Conservation (phyloP, 1,140 invertebrate genomes). For the fruit fly (Drosophila melanogaster) region DNA sequence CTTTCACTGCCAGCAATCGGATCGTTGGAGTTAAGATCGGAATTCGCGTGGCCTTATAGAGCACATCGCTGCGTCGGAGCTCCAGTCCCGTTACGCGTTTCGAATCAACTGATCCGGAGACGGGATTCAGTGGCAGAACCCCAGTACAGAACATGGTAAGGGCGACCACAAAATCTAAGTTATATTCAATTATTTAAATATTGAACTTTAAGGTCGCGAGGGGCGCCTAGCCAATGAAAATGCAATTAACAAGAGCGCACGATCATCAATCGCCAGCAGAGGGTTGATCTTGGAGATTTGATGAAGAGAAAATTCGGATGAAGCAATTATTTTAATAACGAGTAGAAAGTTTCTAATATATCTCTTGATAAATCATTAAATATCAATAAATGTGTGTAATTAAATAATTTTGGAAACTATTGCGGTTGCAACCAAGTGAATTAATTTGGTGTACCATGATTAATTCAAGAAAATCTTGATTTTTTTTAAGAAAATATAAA, state of each 20-base stretch:
- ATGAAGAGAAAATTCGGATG: not conserved
- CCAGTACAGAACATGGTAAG: conserved; percentile 16
- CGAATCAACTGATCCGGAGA: conserved; percentile 46
- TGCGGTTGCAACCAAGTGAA: no score
- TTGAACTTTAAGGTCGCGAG: conserved; percentile 58
- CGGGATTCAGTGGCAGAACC: conserved; percentile 30
- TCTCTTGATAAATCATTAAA: no score
- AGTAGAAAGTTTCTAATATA: no score
- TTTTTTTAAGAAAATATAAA: no score
- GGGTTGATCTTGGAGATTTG: conserved; percentile 12
- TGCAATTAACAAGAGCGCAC: conserved; percentile 71
- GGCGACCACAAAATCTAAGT: conserved; percentile 66
- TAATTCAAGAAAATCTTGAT: no score
- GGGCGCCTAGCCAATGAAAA: conserved; percentile 65
- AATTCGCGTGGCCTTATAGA: conserved; percentile 39
- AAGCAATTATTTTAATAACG: not conserved
- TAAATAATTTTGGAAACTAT: no score
- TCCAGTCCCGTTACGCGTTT: conserved; percentile 63
- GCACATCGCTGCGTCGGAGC: conserved; percentile 36
- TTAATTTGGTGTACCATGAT: no score
- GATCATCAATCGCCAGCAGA: conserved; percentile 15
- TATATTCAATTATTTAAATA: conserved; percentile 79
- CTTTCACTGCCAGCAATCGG: conserved; percentile 58
- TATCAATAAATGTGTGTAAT: no score
- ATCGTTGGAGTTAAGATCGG: conserved; percentile 24